Evolutionary conservation across 2,888 invertebrate species (phyloP), one percentile per base, ranked within the genome.

Genomic region (Philaethria dido): DNA sequence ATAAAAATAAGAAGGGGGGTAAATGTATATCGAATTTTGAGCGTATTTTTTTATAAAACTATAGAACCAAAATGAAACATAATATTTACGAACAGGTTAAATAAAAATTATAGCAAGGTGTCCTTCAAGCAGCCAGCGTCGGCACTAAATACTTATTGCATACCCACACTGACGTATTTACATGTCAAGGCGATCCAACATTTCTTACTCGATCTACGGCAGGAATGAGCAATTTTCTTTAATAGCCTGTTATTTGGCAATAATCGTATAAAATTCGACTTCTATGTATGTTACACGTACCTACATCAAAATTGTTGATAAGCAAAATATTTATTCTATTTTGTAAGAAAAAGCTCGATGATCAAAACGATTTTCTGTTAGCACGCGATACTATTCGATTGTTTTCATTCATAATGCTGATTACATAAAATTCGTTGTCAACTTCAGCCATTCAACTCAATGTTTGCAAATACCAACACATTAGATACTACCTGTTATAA

Each of bases 121-220:
- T 29, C 60, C 33, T 60, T 60, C 45, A 33, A 16, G 16, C 8
- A 3, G 45, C 22, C n/a, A 39, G 42, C 14, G 20, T 55, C 3
- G n/a, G 33, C 20, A 60, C 16, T 22, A 42, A 42, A 57, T 25
- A 60, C 14, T 33, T 44, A 45, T 45, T 33, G 33, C 45, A 3
- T 14, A 14, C 29, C 29, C 18, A 9, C 14, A 14, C 39, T 18
- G 13, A 55, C 39, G 25, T 57, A 39, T 16, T 6, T 44, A 45
- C 18, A 45, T 29, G 45, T 60, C 60, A 60, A 60, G 60, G 60
- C 45, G 29, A 60, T 60, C 33, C 45, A 44, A 47, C 20, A 47
- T 60, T 60, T 44, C 42, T 42, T 29, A 59, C 18, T 44, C 44
- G 25, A 29, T 42, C 14, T 45, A 45, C 18, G 25, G 1, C 29